Conservation (phyloP, 2,888 invertebrate genomes). For the Melikaiella ostensackeni region DNA sequence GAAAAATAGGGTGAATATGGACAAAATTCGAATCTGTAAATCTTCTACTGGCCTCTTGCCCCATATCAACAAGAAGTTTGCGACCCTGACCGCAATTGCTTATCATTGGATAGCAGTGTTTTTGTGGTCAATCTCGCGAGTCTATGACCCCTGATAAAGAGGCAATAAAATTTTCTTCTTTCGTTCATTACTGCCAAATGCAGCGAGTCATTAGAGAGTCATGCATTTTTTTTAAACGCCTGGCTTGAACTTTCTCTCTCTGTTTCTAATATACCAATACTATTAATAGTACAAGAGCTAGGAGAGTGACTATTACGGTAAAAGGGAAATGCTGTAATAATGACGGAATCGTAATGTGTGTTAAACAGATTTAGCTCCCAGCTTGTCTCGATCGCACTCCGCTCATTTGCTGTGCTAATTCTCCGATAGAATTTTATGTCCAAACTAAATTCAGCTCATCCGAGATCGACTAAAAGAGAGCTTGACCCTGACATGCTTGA, state of each 20-base stretch:
- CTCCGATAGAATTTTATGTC: conserved; percentile 27
- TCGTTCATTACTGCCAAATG: conserved; percentile 9
- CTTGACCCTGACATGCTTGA: conserved; percentile 34
- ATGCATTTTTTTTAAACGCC: background rate
- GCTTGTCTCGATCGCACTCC: conserved; percentile 32
- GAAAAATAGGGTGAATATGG: background rate
- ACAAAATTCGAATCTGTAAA: background rate
- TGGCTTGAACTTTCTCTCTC: conserved; percentile 58
- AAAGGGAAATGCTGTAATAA: conserved; percentile 56
- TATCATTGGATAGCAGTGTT: conserved; percentile 51
- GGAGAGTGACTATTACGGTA: conserved; percentile 61
- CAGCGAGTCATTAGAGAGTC: conserved; percentile 39
- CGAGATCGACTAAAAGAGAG: conserved; percentile 15
- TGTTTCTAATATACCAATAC: conserved; percentile 47
- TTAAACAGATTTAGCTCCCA: conserved; percentile 38
- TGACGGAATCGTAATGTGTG: conserved; percentile 34
- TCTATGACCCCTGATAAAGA: background rate
- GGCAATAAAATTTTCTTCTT: conserved; percentile 43
- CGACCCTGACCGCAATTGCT: conserved; percentile 55
- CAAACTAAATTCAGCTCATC: conserved; percentile 25
- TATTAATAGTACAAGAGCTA: conserved; percentile 62
- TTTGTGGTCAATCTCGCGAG: background rate
- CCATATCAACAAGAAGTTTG: conserved; percentile 15
- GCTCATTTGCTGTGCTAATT: conserved; percentile 31
- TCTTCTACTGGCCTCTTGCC: background rate